A percentile compares a stretch with the other conserved stretches of the same genome.
phyloP scores from a whole-genome alignment of 2,797 vertebrate genomes.

The Phoxinus dragarum region DNA sequence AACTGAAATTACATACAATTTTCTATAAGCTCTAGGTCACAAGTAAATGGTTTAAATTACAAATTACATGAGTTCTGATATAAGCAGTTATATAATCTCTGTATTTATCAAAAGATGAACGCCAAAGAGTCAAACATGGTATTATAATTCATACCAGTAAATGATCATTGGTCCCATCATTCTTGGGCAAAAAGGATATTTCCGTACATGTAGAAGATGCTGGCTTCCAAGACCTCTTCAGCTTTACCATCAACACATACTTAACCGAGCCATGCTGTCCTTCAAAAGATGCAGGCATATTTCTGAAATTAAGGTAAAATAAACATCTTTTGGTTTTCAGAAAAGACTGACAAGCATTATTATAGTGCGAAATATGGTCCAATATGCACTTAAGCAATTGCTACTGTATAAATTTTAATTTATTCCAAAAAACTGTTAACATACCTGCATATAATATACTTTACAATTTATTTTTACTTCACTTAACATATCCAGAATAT shows the following conservation, averaged over 20 bases:
- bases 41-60: neutral
- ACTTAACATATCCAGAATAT: neutral
- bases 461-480: neutral
- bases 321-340: neutral
- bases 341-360: neutral
- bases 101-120: neutral
- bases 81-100: neutral
- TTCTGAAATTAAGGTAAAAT: conserved; percentile 74
- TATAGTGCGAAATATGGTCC: neutral
- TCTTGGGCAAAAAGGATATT: conserved; percentile 87
- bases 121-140: neutral
- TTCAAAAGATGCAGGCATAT: conserved; percentile 90
- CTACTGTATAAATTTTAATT: neutral
- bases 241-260: conserved; percentile 88
- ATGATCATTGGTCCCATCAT: conserved; percentile 79
- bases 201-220: conserved; percentile 83
- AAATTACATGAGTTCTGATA: neutral
- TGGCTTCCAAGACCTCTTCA: conserved; percentile 90
- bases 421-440: neutral
- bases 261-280: conserved; percentile 88
- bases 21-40: neutral
- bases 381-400: neutral
- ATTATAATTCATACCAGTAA: conserved; percentile 81
- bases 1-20: neutral
- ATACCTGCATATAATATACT: neutral